A percentile compares a stretch with the other conserved stretches of the same genome.
Conservation (phyloP, 30 jellyfish, hydroid and myxozoan species). For the Rhopilema esculentum region DNA sequence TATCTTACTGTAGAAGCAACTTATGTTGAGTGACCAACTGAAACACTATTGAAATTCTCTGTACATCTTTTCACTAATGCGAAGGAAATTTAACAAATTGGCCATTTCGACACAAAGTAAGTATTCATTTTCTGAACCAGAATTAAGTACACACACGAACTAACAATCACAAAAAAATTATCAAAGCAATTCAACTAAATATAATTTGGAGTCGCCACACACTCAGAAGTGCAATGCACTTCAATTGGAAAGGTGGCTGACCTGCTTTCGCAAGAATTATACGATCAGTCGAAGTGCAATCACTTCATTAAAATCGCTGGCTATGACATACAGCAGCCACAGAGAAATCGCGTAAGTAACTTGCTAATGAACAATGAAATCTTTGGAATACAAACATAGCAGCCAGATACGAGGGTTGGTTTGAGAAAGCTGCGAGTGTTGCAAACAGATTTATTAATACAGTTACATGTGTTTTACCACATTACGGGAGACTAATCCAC, state of each 20-base stretch:
- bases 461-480: constrained; percentile 49
- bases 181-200: too few relatives aligned
- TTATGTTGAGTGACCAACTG: too few relatives aligned
- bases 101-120: too few relatives aligned
- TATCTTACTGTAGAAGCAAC: too few relatives aligned
- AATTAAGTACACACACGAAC: too few relatives aligned
- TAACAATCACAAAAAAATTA: too few relatives aligned
- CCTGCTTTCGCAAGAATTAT: constrained; percentile 3
- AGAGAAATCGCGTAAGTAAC: constrained; percentile 30
- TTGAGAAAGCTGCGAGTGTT: constrained; percentile 29
- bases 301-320: constrained; percentile 42
- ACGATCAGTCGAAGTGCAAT: constrained; percentile 14
- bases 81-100: too few relatives aligned
- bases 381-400: constrained; percentile 25
- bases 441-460: background rate
- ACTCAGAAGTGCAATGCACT: background rate
- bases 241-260: constrained; percentile 8
- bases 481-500: constrained; percentile 9
- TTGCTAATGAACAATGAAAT: constrained; percentile 45
- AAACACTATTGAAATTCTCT: too few relatives aligned
- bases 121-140: too few relatives aligned
- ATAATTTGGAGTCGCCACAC: too few relatives aligned
- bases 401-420: constrained; percentile 43
- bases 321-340: constrained; percentile 47
- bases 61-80: too few relatives aligned